Evolutionary conservation across 2,113 vertebrate genomes (phyloP).

Genomic region (Tragulus kanchil): DNA sequence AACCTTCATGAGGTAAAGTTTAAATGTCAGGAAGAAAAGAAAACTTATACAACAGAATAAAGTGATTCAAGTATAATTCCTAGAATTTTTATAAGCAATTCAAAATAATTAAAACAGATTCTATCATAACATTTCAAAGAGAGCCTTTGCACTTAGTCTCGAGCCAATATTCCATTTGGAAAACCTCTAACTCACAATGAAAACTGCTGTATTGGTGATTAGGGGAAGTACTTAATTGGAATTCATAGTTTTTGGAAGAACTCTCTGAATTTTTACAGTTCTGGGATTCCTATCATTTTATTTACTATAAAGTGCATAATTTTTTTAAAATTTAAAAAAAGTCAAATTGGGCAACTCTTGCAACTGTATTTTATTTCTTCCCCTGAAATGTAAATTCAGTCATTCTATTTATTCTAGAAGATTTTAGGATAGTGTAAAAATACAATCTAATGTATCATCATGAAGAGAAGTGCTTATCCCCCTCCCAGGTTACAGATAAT

Average conservation of each 20-base stretch:
- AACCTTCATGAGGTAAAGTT: background rate
- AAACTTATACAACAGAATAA: background rate
- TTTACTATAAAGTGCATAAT: background rate
- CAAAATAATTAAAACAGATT: slow-evolving; percentile 9
- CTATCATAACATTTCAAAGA: background rate
- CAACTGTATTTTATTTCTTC: background rate
- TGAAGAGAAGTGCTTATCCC: slow-evolving; percentile 13
- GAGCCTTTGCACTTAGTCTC: background rate
- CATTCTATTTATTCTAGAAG: background rate
- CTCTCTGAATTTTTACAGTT: background rate
- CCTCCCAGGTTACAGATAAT: background rate
- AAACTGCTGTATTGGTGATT: background rate
- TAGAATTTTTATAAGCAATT: background rate
- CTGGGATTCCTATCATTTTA: background rate
- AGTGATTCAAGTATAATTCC: background rate
- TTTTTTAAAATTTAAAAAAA: background rate
- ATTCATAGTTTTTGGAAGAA: background rate
- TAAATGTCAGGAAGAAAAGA: background rate
- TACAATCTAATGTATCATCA: background rate
- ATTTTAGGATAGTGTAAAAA: slow-evolving; percentile 34
- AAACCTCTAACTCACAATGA: background rate
- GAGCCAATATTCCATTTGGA: background rate
- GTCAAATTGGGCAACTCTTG: background rate
- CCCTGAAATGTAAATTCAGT: background rate
- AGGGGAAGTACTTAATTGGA: background rate